These are phyloP conservation scores for Ostrea edulis DNA, from an alignment of 1,140 invertebrate genomes.

Conservation along the genomic window DNA sequence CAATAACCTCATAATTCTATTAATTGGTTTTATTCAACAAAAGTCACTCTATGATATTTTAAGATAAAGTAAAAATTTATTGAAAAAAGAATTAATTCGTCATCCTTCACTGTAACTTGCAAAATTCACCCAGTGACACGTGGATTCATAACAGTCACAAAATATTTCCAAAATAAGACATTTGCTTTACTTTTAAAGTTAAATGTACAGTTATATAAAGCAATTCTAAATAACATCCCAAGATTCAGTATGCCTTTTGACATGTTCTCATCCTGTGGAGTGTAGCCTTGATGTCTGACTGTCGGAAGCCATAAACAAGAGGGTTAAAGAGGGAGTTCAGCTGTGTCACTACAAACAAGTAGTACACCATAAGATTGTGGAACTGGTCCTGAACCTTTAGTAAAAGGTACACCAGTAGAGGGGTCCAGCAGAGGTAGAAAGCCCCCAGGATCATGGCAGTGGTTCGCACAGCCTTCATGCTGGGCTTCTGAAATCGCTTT, in stretches of 20 bases:
- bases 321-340: constrained; percentile 59
- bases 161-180: not conserved
- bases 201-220: not conserved
- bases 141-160: too few species aligned
- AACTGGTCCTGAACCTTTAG: constrained; percentile 45
- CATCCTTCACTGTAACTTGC: too few species aligned
- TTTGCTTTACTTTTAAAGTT: not conserved
- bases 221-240: too few species aligned
- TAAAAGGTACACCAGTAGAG: constrained; percentile 52
- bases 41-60: too few species aligned
- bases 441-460: constrained; percentile 55
- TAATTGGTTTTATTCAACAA: too few species aligned
- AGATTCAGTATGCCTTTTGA: constrained; percentile 13
- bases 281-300: constrained; percentile 51
- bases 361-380: constrained; percentile 50
- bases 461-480: constrained; percentile 55
- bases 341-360: constrained; percentile 54
- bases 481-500: constrained; percentile 3
- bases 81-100: too few species aligned
- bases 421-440: constrained; percentile 58
- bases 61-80: too few species aligned
- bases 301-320: constrained; percentile 53
- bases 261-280: constrained; percentile 23
- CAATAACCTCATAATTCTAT: too few species aligned
- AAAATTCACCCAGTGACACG: too few species aligned